Percentiles rank a stretch among this genome's conserved stretches.
Evolutionary conservation across 2,797 vertebrate genomes (phyloP).

Genomic region (Spinibarbus caldwelli): DNA sequence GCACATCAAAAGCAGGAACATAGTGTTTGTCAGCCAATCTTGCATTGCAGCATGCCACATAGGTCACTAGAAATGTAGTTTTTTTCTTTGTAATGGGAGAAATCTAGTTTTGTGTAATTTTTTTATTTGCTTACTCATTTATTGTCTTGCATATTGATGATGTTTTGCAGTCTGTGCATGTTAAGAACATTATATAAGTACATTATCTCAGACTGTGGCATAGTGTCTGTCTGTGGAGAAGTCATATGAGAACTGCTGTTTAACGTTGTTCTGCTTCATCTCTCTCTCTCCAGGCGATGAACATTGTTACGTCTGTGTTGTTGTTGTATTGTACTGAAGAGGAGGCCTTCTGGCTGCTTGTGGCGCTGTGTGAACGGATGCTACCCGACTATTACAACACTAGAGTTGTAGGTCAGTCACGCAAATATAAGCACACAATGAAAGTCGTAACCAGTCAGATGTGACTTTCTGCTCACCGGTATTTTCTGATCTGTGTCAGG

Average conservation of each 20-base stretch:
- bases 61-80: background rate
- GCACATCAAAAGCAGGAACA: too few relatives aligned
- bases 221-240: background rate
- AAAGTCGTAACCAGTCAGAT: background rate
- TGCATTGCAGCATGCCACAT: background rate
- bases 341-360: conserved; percentile 97
- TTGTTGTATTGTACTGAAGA: conserved; percentile 94
- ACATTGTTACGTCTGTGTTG: conserved; percentile 95
- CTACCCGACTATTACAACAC: conserved; percentile 98
- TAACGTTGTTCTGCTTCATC: background rate
- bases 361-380: conserved; percentile 95
- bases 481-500: conserved; percentile 71
- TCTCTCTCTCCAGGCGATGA: conserved; percentile 86
- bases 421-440: background rate
- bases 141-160: too few relatives aligned
- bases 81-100: too few relatives aligned
- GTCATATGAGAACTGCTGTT: background rate
- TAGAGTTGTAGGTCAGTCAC: conserved; percentile 91
- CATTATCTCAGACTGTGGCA: background rate
- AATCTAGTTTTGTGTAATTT: background rate
- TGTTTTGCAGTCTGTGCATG: too few relatives aligned
- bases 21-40: background rate
- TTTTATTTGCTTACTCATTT: background rate
- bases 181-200: too few relatives aligned
- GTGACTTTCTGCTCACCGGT: background rate